Conservation (phyloP, 2,888 invertebrate species). For the Pachymerium ferrugineum region DNA sequence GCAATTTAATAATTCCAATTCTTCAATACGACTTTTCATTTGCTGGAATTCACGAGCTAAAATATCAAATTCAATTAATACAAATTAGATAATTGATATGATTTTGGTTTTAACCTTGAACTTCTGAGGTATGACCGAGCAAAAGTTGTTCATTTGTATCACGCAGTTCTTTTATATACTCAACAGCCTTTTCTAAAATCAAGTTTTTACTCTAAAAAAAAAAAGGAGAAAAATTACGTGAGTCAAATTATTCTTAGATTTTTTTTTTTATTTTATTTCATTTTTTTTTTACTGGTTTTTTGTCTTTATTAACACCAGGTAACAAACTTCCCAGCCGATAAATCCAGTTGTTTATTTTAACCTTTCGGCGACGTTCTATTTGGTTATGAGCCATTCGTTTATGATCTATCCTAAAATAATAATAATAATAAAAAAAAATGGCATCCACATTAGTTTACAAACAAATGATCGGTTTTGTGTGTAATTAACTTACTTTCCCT, state of each 20-base stretch:
- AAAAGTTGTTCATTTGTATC: slow-evolving; percentile 42
- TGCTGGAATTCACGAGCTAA: slow-evolving; percentile 43
- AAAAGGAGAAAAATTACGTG: neutral
- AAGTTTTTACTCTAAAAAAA: slow-evolving; percentile 39
- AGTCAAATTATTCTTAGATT: no score
- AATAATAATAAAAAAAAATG: no score
- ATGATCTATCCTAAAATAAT: neutral
- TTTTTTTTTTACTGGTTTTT: slow-evolving; percentile 34
- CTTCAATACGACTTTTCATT: slow-evolving; percentile 41
- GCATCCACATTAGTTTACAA: no score
- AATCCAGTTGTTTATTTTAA: slow-evolving; percentile 36
- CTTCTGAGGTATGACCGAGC: slow-evolving; percentile 38
- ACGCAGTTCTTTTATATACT: slow-evolving; percentile 44
- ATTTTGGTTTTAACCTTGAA: no score
- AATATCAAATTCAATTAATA: no score
- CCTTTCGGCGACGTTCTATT: slow-evolving; percentile 35
- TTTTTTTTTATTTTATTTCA: no score
- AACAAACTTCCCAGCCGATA: slow-evolving; percentile 33
- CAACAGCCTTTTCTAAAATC: slow-evolving; percentile 44
- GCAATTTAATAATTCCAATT: slow-evolving; percentile 42
- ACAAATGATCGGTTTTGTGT: no score
- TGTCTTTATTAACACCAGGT: slow-evolving; percentile 33
- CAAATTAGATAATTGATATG: no score
- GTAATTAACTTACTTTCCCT: slow-evolving; percentile 1
- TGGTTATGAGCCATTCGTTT: slow-evolving; percentile 35